Evolutionary conservation across 2,888 invertebrate genomes (phyloP).

Genomic region (Zonitis immaculata): DNA sequence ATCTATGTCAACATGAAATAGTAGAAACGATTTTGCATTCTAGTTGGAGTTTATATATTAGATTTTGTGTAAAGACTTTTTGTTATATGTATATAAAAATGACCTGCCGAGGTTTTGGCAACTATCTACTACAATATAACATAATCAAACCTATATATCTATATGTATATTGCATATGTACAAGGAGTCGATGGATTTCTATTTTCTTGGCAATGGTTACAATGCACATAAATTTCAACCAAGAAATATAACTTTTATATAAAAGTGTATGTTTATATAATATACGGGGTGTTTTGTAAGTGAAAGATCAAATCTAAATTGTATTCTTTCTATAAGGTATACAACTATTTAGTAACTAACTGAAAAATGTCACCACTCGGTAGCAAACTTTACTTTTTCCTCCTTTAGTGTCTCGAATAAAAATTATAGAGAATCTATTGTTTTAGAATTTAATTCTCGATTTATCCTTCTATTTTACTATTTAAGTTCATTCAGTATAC

Average conservation of each 20-base stretch:
- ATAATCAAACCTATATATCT: neutral
- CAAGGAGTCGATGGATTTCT: slow-evolving; percentile 18
- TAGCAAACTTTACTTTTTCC: no score
- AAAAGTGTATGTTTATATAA: neutral
- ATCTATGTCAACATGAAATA: slow-evolving; percentile 34
- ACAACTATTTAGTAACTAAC: no score
- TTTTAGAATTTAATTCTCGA: no score
- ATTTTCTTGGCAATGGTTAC: slow-evolving; percentile 22
- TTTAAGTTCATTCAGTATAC: no score
- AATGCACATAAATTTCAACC: neutral
- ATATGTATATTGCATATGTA: neutral
- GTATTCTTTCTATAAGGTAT: no score
- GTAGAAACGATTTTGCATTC: slow-evolving; percentile 34
- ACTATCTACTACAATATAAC: no score
- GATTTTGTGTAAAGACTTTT: slow-evolving; percentile 24
- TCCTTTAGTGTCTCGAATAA: no score
- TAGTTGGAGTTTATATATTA: slow-evolving; percentile 20
- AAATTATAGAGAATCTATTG: no score
- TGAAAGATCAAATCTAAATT: no score
- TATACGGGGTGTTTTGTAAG: no score
- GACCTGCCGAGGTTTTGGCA: slow-evolving; percentile 31
- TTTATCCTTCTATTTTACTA: no score
- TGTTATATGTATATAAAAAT: slow-evolving; percentile 24
- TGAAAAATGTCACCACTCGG: no score
- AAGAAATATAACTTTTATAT: neutral